Evolutionary conservation across 2,888 invertebrate species (phyloP).

Genomic region (Drosophila koepferae): DNA sequence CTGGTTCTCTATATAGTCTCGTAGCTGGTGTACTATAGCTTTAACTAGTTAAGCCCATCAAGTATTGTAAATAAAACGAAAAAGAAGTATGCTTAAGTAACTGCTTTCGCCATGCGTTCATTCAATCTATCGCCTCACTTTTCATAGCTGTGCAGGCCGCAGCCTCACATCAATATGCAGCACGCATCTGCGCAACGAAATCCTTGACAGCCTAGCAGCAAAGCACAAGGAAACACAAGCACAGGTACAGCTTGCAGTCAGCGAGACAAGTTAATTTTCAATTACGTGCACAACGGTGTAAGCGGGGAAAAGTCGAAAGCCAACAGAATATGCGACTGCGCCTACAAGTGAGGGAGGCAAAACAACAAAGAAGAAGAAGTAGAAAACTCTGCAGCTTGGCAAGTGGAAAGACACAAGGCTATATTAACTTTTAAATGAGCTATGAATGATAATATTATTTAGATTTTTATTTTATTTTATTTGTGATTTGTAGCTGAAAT

Average conservation of each 20-base stretch:
- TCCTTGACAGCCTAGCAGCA: conserved; percentile 47
- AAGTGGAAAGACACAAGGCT: not conserved
- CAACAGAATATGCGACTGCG: conserved; percentile 31
- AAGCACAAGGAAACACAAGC: not conserved
- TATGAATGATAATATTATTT: not conserved
- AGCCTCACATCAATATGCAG: conserved; percentile 55
- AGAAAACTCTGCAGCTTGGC: conserved; percentile 3
- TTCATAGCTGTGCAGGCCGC: not conserved
- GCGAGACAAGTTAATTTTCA: conserved; percentile 78
- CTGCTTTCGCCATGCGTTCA: not conserved
- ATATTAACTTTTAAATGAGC: conserved; percentile 13
- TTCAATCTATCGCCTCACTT: not conserved
- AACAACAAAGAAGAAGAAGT: not conserved
- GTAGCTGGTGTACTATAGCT: conserved; percentile 46
- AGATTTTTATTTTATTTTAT: not conserved
- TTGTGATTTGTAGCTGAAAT: not conserved
- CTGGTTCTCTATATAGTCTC: conserved; percentile 9
- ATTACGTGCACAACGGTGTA: conserved; percentile 74
- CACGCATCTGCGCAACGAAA: conserved; percentile 43
- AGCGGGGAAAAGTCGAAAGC: conserved; percentile 39
- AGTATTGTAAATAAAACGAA: conserved; percentile 70
- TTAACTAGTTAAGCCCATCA: conserved; percentile 61
- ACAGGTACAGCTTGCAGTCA: conserved; percentile 39
- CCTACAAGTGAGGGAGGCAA: conserved; percentile 17
- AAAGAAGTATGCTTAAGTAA: conserved; percentile 50